These are phyloP conservation scores for Actinopyga echinites DNA, from an alignment of 53 echinoderm and acorn worm genomes.

Conservation along the genomic window DNA sequence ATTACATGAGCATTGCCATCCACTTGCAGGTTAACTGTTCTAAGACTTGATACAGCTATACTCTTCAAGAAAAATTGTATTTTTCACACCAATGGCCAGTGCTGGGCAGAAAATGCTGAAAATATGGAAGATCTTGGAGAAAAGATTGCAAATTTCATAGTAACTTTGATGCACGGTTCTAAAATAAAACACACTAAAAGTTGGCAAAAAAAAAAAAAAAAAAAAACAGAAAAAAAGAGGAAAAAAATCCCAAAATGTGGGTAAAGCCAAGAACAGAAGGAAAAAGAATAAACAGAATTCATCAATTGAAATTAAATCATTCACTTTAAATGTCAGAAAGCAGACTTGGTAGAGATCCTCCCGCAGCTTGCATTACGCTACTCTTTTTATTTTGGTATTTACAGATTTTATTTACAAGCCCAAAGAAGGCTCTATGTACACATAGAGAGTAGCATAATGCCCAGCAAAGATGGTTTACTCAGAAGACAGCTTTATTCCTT, in stretches of 20 bases:
- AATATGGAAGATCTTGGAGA: slow-evolving; percentile 9
- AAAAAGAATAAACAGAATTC: too few species aligned
- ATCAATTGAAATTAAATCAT: too few species aligned
- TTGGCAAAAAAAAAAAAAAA: background rate
- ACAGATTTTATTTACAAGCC: slow-evolving; percentile 31
- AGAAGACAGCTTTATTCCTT: too few species aligned
- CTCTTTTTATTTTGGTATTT: background rate
- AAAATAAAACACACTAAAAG: background rate
- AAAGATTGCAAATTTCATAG: slow-evolving; percentile 35
- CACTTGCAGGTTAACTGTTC: too few species aligned
- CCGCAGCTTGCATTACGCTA: slow-evolving; percentile 7
- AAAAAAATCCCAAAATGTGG: background rate
- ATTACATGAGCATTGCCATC: too few species aligned
- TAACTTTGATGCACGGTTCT: background rate
- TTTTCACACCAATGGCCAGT: too few species aligned
- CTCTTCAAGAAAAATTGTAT: too few species aligned
- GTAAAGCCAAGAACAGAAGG: too few species aligned
- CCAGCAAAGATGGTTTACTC: background rate
- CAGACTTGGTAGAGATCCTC: slow-evolving; percentile 8
- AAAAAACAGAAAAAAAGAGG: too few species aligned
- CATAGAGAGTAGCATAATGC: slow-evolving; percentile 12
- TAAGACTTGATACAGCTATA: too few species aligned
- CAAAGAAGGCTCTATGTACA: slow-evolving; percentile 20
- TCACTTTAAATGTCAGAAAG: too few species aligned
- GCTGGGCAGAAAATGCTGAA: background rate